Conservation (phyloP, 2,113 vertebrate species). For the Gadus chalcogrammus region DNA sequence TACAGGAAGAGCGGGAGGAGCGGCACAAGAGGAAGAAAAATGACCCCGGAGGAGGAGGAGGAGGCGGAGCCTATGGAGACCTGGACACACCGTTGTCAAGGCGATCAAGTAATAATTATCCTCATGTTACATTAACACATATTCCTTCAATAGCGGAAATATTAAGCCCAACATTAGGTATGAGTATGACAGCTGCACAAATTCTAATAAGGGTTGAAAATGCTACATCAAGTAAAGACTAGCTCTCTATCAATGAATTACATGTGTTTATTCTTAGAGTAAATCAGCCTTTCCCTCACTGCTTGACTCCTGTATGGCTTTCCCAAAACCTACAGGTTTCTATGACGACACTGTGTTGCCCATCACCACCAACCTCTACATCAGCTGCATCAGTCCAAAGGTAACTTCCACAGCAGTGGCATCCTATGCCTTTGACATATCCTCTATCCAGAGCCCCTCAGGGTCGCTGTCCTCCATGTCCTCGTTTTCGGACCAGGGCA, state of each 20-base stretch:
- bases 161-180: too few relatives aligned
- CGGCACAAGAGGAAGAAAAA: conserved; percentile 73
- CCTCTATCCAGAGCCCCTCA: too few relatives aligned
- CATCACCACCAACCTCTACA: conserved; percentile 77
- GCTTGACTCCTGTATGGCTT: background rate
- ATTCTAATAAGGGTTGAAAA: too few relatives aligned
- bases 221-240: too few relatives aligned
- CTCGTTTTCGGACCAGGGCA: too few relatives aligned
- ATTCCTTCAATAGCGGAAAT: too few relatives aligned
- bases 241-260: too few relatives aligned
- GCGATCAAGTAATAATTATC: conserved; percentile 62
- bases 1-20: conserved; percentile 80
- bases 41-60: conserved; percentile 54
- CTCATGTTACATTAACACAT: background rate
- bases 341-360: conserved; percentile 75
- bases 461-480: background rate
- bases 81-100: conserved; percentile 63
- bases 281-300: too few relatives aligned
- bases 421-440: background rate
- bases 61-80: conserved; percentile 45
- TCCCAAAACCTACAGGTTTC: conserved; percentile 52
- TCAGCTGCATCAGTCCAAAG: conserved; percentile 80
- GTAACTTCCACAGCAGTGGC: conserved; percentile 41
- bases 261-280: too few relatives aligned
- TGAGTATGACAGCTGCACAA: too few relatives aligned